phyloP scores from a whole-genome alignment of 30 jellyfish, hydroid and myxozoan species.

The Turritopsis rubra region DNA sequence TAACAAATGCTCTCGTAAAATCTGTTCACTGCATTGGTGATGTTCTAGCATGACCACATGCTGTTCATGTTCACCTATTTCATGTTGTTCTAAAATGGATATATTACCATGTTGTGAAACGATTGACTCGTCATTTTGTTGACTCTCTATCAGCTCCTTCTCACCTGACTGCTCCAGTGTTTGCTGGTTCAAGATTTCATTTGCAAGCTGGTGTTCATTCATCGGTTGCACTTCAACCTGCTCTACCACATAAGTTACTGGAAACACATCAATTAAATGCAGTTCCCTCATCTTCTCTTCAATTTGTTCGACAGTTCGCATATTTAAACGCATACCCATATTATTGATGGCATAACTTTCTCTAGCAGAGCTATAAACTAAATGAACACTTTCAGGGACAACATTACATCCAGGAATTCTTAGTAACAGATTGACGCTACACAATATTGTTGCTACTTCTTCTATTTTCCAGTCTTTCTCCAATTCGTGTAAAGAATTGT shows the following conservation, averaged over 20 bases:
- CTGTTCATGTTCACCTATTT: background rate
- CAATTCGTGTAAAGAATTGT: background rate
- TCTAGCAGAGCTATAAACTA: background rate
- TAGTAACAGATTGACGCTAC: background rate
- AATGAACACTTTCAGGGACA: background rate
- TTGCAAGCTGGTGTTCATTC: background rate
- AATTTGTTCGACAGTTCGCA: background rate
- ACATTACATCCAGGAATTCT: background rate
- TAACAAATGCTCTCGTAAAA: background rate
- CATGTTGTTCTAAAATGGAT: background rate
- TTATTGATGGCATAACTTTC: slow-evolving; percentile 12
- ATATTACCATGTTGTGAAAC: background rate
- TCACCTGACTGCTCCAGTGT: background rate
- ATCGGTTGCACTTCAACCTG: background rate
- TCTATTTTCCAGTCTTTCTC: background rate
- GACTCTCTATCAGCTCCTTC: background rate
- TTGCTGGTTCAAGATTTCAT: background rate
- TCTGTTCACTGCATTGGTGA: background rate
- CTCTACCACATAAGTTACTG: background rate
- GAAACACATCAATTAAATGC: background rate
- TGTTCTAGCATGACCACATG: background rate
- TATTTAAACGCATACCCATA: background rate
- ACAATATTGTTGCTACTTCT: background rate
- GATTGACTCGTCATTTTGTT: background rate
- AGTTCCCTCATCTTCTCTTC: background rate